Conservation (phyloP, 2,888 invertebrate genomes). For the Megalurothrips usitatus region DNA sequence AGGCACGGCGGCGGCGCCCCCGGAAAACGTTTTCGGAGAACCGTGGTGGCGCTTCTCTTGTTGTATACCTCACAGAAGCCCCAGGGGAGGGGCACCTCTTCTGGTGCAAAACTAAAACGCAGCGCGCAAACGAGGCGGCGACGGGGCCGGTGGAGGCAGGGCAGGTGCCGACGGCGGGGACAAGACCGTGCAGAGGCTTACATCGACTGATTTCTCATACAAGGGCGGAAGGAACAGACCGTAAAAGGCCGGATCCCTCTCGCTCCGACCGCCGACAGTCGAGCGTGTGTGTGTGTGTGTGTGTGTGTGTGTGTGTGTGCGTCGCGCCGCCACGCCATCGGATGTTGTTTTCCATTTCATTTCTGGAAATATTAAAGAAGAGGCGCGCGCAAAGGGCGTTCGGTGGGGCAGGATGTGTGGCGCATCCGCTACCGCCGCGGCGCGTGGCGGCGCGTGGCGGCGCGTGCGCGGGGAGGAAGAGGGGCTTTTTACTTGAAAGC, state of each 20-base stretch:
- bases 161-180: too few relatives aligned
- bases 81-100: too few relatives aligned
- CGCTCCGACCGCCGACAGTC: not conserved
- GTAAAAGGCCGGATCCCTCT: not conserved
- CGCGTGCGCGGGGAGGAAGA: not conserved
- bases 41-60: too few relatives aligned
- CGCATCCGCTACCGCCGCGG: slow-evolving; percentile 8
- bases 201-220: too few relatives aligned
- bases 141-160: too few relatives aligned
- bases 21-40: too few relatives aligned
- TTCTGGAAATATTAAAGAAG: slow-evolving; percentile 26
- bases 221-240: not conserved
- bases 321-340: not conserved
- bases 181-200: too few relatives aligned
- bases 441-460: slow-evolving; percentile 11
- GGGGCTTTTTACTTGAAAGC: not conserved
- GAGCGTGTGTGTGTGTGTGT: not conserved
- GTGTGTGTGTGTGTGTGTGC: too few relatives aligned
- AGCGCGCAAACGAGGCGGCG: too few relatives aligned
- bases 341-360: slow-evolving; percentile 14
- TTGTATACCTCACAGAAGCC: too few relatives aligned
- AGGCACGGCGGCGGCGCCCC: too few relatives aligned
- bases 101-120: too few relatives aligned
- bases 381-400: not conserved
- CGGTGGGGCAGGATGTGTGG: not conserved